Base-by-base conservation (phyloP, 1,140 invertebrate genomes). In the Heliconius himera region DNA sequence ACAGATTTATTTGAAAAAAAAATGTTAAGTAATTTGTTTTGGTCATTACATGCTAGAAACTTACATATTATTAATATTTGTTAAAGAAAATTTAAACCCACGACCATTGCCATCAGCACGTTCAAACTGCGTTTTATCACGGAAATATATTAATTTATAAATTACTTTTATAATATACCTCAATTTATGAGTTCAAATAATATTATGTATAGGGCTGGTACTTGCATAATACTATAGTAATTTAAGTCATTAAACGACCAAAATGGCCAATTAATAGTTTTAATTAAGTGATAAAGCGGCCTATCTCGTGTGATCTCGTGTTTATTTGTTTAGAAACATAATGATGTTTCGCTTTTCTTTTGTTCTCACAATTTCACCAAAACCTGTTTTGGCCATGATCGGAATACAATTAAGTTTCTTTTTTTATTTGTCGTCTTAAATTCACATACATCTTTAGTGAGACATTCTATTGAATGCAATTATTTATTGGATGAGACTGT, bases 391-490 rank as follows among this genome's bases (percentile, higher is more conserved):
- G 76, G 49, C 77, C 74, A 70, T 77, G 79, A 76, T 73, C 71
- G 51, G 79, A 80, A 80, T 80, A 73, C n/a, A 49, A 80, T 76
- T 76, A 80, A 56, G 74, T 80, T 80, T 80, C 79, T 76, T 73
- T 80, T 51, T 77, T 71, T 77, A 73, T 75, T 73, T 60, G 49
- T 76, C 18, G 29, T 66, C 46, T 80, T 77, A 71, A 75, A 74
- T 38, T 71, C 66, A 71, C 73, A 78, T 78, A 78, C 70, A 70
- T 78, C 72, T 74, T 74, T 66, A 26, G 75, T 70, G 16, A 29
- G 26, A 26, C 22, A 26, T 66, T 26, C 60, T 66, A 66, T 66
- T 66, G 60, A 22, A 66, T 66, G 60, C 13, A 18, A 13, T 66
- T 66, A 29, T 60, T 66, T 66, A 29, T 60, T n/a, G n/a, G 22